Evolutionary conservation across 2,888 invertebrate species (phyloP).

Genomic region (Anthrax anthrax): DNA sequence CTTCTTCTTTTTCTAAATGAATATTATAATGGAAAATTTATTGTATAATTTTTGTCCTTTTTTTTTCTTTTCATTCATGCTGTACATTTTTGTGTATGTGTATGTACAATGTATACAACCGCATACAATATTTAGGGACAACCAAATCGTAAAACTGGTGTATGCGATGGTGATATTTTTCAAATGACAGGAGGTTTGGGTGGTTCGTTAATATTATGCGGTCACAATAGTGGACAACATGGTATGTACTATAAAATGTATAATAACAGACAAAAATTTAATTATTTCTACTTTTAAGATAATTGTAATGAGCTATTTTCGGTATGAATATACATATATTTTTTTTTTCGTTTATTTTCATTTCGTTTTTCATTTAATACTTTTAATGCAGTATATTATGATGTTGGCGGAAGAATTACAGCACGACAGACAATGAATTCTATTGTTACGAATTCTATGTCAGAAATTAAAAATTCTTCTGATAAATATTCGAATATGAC

Average conservation of each 20-base stretch:
- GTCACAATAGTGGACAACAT: conserved; percentile 73
- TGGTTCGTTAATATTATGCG: conserved; percentile 52
- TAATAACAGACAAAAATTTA: too few relatives aligned
- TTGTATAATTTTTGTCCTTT: too few relatives aligned
- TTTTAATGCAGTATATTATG: conserved; percentile 29
- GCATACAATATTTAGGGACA: conserved; percentile 60
- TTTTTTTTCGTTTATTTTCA: too few relatives aligned
- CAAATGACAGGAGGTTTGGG: conserved; percentile 41
- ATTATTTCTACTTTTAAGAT: too few relatives aligned
- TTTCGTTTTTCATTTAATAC: too few relatives aligned
- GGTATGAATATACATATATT: too few relatives aligned
- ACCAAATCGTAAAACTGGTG: conserved; percentile 63
- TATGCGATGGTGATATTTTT: conserved; percentile 63
- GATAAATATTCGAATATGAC: conserved; percentile 18
- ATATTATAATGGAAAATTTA: too few relatives aligned
- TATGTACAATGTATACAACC: too few relatives aligned
- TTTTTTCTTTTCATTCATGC: too few relatives aligned
- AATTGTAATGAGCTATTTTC: too few relatives aligned
- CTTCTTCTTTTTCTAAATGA: too few relatives aligned
- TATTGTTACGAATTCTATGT: background rate
- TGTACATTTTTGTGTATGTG: too few relatives aligned
- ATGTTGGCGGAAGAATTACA: conserved; percentile 21
- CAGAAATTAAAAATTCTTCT: background rate
- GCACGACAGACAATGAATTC: conserved; percentile 19
- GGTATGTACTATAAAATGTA: conserved; percentile 39